A percentile compares a stretch with the other conserved stretches of the same genome.
Evolutionary conservation across 2,113 vertebrate species (phyloP).

Genomic region (Callocephalon fimbriatum): DNA sequence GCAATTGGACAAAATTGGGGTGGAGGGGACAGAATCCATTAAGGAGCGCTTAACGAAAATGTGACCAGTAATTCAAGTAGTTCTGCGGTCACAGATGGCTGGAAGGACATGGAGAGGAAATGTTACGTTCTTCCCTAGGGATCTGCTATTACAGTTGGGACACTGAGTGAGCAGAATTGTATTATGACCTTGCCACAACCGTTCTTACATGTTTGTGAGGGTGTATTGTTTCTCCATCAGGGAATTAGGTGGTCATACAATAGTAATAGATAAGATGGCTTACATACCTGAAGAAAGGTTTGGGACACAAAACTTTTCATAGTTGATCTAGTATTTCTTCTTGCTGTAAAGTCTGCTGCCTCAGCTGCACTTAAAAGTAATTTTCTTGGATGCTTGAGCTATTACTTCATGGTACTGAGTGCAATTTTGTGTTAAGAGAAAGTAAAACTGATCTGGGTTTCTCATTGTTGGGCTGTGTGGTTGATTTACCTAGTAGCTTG

Average conservation of each 20-base stretch:
- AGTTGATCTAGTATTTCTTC: background rate
- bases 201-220: fast-evolving
- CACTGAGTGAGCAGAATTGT: background rate
- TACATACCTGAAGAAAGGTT: background rate
- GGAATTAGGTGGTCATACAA: background rate
- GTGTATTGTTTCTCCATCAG: background rate
- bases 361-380: background rate
- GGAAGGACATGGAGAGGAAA: background rate
- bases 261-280: background rate
- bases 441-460: background rate
- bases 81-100: background rate
- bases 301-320: background rate
- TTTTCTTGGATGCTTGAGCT: background rate
- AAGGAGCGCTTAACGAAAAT: background rate
- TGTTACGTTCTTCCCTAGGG: background rate
- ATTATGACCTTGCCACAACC: background rate
- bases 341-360: background rate
- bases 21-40: background rate
- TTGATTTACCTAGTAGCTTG: background rate
- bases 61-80: background rate
- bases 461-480: background rate
- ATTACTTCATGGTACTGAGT: background rate
- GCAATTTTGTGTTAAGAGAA: background rate
- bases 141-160: background rate
- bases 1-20: background rate